These are phyloP conservation scores for Heterohyrax brucei DNA, from an alignment of 2,797 vertebrate species.

Conservation along the genomic window DNA sequence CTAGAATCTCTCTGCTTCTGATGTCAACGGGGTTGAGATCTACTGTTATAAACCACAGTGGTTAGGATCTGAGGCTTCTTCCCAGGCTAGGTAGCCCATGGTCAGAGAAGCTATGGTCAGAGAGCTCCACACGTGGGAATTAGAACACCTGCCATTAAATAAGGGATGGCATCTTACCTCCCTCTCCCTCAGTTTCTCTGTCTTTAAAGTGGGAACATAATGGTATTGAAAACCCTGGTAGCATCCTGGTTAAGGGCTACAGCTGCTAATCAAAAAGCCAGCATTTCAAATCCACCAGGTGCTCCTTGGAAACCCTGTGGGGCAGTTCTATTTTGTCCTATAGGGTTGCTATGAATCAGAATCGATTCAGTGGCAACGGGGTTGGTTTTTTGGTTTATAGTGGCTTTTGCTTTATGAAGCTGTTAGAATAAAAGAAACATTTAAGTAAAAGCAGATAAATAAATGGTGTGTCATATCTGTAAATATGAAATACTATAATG, in stretches of 20 bases:
- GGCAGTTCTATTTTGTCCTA: no score
- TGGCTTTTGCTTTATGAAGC: neutral
- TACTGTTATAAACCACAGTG: neutral
- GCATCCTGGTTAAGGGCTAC: no score
- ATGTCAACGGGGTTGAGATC: neutral
- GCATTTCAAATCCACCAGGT: no score
- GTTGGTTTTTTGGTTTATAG: neutral
- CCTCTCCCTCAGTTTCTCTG: neutral
- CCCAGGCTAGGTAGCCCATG: neutral
- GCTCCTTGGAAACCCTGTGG: no score
- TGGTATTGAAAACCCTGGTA: neutral
- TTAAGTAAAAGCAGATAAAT: neutral
- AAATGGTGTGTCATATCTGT: neutral
- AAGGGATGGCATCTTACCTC: neutral
- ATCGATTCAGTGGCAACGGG: no score
- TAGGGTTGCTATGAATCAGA: no score
- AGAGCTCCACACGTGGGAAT: neutral
- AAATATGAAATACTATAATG: neutral
- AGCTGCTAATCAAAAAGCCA: no score
- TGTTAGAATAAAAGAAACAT: neutral
- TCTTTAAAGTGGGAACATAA: constrained; percentile 1
- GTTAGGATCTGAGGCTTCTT: neutral
- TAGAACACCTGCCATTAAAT: no score
- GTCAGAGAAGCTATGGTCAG: neutral
- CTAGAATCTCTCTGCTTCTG: neutral